phyloP scores from a whole-genome alignment of 2,113 vertebrate species.

The Boulengeromyrus knoepffleri region DNA sequence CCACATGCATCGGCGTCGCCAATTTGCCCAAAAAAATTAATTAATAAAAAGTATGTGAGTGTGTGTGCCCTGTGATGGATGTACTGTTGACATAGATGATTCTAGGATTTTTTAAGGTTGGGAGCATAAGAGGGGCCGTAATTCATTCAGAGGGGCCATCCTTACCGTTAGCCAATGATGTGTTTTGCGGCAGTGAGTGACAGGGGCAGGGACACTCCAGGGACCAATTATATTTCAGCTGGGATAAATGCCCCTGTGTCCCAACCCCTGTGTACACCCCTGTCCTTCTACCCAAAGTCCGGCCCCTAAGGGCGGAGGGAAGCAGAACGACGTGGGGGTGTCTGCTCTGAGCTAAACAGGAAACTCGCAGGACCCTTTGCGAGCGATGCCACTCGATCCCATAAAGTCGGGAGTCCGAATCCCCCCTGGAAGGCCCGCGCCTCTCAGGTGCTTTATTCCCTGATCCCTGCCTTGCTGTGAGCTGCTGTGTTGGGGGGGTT shows the following conservation, averaged over 20 bases:
- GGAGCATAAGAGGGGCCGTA: neutral
- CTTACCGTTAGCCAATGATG: neutral
- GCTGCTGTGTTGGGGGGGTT: slow-evolving; percentile 17
- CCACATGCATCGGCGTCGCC: slow-evolving; percentile 13
- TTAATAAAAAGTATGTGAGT: neutral
- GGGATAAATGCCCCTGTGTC: neutral
- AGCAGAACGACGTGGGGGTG: neutral
- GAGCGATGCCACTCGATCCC: neutral
- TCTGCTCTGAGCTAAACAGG: neutral
- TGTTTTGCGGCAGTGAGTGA: neutral
- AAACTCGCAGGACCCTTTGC: neutral
- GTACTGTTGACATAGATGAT: neutral
- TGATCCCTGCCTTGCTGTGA: slow-evolving; percentile 40
- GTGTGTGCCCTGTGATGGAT: neutral
- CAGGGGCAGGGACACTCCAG: neutral
- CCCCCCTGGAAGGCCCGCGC: neutral
- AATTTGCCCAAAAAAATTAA: neutral
- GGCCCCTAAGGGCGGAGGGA: neutral
- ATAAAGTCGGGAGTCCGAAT: neutral
- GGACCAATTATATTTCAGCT: neutral
- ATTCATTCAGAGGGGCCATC: neutral
- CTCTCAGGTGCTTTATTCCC: neutral
- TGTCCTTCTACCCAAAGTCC: neutral
- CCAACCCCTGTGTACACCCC: neutral
- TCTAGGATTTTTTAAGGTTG: neutral